A percentile compares a stretch with the other conserved stretches of the same genome.
Conservation (phyloP, 2,113 vertebrate species). For the Panurus biarmicus region DNA sequence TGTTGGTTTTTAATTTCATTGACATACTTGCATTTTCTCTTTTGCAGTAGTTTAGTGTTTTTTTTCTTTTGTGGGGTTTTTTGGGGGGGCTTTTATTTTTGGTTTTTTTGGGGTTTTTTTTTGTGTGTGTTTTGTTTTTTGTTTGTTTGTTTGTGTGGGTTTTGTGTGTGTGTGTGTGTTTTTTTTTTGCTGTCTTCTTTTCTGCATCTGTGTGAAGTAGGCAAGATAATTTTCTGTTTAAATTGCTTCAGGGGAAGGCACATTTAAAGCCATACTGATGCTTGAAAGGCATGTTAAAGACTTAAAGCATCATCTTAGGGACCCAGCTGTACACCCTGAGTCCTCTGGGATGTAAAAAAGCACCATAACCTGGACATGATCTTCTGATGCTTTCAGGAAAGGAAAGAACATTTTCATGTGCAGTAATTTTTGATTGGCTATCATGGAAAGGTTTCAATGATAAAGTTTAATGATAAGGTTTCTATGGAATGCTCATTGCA, state of each 20-base stretch:
- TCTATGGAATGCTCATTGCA: neutral
- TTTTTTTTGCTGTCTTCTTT: neutral
- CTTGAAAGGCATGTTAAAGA: neutral
- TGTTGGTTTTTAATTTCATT: neutral
- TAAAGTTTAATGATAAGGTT: too few species aligned
- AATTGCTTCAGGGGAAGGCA: conserved; percentile 17
- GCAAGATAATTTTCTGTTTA: conserved; percentile 29
- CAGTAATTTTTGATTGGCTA: neutral
- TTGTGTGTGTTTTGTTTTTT: too few species aligned
- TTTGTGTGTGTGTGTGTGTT: too few species aligned
- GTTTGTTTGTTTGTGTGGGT: too few species aligned
- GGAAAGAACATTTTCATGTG: neutral
- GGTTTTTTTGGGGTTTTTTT: too few species aligned
- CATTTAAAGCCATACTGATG: neutral
- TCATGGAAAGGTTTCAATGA: neutral
- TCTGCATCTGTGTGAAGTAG: neutral
- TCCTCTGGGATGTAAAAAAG: neutral
- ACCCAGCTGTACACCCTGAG: neutral
- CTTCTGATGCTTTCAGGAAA: neutral
- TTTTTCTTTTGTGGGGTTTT: neutral
- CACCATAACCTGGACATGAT: neutral
- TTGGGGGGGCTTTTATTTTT: too few species aligned
- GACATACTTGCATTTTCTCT: neutral
- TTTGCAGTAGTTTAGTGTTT: neutral
- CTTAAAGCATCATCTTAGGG: neutral